Base-by-base conservation (phyloP, 1,140 invertebrate genomes). In the Radopholus similis region DNA sequence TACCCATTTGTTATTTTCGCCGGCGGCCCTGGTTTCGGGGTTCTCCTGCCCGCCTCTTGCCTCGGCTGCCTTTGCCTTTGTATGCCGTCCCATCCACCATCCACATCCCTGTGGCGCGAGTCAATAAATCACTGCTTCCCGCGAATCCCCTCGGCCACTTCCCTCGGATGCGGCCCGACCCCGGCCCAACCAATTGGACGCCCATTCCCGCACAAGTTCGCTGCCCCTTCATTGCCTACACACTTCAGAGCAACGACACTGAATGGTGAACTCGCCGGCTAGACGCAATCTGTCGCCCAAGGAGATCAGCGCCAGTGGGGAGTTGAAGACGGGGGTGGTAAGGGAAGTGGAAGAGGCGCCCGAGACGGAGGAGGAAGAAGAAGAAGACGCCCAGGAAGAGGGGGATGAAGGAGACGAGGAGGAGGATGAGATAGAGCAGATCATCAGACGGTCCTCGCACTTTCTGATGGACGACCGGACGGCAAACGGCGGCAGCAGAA, bases 391-490 rank as follows among this genome's bases (percentile, higher is more conserved):
- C 35, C 37, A 44, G 34, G 56, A 54, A 37, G 13, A 64, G 13
- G 37, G 32, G 51, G 64, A 66, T 2, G 64, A 66, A n/a, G 32
- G 9, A 4, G 60, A 64, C 53, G 63, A 65, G 6, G 64, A 66
- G n/a, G 64, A 65, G 30, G 34, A 23, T 26, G 64, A 66, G 40
- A 70, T 70, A 42, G 51, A 70, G 37, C 28, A 30, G n/a, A 28
- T 70, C 23, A 13, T 70, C 23, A 34, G 21, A 35, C 67, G 59
- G 13, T 57, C 30, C 15, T 28, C 37, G 23, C 35, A n/a, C 2
- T 44, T 26, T 44, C 13, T 59, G 23, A 42, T 37, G 21, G 5
- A 18, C 4, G 28, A 42, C 18, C n/a, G n/a, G 44, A 44, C 34
- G 40, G 26, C 2, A 35, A n/a, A n/a, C n/a, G n/a, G 6, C 40